Percentiles rank a stretch among this genome's conserved stretches.
These are phyloP conservation scores for Teleopsis dalmanni DNA, from an alignment of 1,140 invertebrate species.

Conservation along the genomic window DNA sequence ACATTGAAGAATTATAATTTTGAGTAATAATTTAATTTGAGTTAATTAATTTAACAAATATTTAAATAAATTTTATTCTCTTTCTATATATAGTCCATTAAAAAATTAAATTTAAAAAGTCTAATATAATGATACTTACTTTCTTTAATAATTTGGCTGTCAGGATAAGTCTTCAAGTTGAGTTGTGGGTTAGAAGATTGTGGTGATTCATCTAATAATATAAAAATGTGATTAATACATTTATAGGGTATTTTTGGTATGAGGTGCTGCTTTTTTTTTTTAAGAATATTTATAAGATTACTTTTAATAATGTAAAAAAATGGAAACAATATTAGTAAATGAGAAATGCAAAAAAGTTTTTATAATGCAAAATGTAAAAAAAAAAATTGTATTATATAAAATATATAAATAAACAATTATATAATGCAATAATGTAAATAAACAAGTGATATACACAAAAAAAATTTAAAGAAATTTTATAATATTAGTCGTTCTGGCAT, in stretches of 20 bases:
- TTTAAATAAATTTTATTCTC: conserved; percentile 1
- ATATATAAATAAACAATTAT: no score
- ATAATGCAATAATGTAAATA: no score
- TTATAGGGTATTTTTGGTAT: no score
- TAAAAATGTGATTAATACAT: neutral
- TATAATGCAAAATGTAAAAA: no score
- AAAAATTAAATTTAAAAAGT: neutral
- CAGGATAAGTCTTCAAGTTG: conserved; percentile 66
- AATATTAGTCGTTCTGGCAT: no score
- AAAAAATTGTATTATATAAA: no score
- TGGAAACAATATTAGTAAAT: neutral
- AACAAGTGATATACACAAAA: no score
- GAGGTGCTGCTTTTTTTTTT: no score
- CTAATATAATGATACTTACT: conserved; percentile 53
- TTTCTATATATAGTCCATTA: neutral
- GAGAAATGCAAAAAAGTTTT: no score
- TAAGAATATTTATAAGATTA: neutral
- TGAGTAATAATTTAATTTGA: neutral
- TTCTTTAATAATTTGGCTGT: conserved; percentile 68
- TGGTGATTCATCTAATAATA: no score
- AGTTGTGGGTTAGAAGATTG: conserved; percentile 39
- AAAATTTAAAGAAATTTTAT: no score
- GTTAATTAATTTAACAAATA: neutral
- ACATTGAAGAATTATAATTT: no score
- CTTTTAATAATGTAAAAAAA: neutral